Conservation (phyloP, 2,797 vertebrate species). For the Danio tinwini region DNA sequence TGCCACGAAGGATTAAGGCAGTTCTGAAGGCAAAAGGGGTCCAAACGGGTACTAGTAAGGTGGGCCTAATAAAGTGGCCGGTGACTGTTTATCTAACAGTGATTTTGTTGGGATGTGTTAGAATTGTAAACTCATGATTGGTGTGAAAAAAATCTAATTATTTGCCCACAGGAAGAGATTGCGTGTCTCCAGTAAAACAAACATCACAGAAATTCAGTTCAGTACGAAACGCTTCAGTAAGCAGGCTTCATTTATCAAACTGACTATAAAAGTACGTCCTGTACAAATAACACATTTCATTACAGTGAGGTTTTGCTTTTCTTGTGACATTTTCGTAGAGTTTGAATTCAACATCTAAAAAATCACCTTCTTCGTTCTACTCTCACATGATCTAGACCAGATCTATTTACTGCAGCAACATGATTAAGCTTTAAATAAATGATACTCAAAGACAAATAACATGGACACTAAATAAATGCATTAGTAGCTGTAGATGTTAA, state of each 20-base stretch:
- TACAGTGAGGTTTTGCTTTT: neutral
- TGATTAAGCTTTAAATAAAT: slow-evolving; percentile 3
- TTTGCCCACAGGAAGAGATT: slow-evolving; percentile 17
- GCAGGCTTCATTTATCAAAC: slow-evolving; percentile 1
- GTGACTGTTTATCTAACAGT: too few species aligned
- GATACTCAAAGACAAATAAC: neutral
- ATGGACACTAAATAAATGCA: neutral
- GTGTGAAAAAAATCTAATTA: slow-evolving; percentile 42
- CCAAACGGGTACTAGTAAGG: too few species aligned
- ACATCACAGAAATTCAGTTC: slow-evolving; percentile 13
- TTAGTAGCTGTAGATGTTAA: slow-evolving; percentile 6
- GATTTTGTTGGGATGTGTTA: too few species aligned
- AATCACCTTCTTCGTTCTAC: neutral
- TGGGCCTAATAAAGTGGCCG: too few species aligned
- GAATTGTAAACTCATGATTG: neutral
- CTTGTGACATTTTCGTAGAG: neutral
- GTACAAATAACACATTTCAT: neutral
- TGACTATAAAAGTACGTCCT: neutral
- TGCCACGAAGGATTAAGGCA: too few species aligned
- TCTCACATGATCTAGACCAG: neutral
- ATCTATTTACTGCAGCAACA: neutral
- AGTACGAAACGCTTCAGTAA: neutral
- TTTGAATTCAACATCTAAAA: neutral
- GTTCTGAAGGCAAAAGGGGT: too few species aligned
- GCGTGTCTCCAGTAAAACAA: slow-evolving; percentile 24